Base-by-base conservation (phyloP, 2,797 vertebrate genomes). In the Yasuhikotakia modesta region DNA sequence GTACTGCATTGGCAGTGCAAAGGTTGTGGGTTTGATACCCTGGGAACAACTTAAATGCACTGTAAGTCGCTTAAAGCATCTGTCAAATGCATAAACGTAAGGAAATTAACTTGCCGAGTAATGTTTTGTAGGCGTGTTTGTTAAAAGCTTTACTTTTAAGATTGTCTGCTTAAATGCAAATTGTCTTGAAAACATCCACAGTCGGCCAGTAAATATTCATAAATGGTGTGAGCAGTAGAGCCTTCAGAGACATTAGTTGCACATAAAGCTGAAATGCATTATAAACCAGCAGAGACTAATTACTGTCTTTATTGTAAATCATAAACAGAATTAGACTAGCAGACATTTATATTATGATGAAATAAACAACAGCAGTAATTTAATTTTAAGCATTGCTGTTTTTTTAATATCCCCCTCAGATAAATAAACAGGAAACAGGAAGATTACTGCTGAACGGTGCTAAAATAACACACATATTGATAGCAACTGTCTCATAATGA, bases 381-480 rank as follows among this genome's bases (percentile, higher is more conserved):
- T 1, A 52, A 70, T 70, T 63, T 52, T 14, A 57, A 69, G 14
- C 24, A 35, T 19, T n/a, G 24, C 65, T 35, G 43, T 61, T 77
- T 70, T 57, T 57, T 69, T 69, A 21, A 50, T 45, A 13, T 39
- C 16, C 45, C 69, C 75, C 57, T 46, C 7, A 39, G 45, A 77
- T 69, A 69, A 68, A 76, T 69, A 76, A 68, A 76, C 39, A 68
- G 35, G 30, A 68, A 77, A 61, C 53, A 30, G 43, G n/a, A 35
- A 22, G n/a, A 69, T 60, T 13, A 61, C 30, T 61, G 45, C 21
- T 46, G 69, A 60, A 30, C 57, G 35, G 8, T 39, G 73, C n/a
- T 63, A 53, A 70, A 78, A 70, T 52, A 21, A 70, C 48, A 64
- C 53, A 7, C 10, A 2, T 17, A 12, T 24, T 22, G 6, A 43